phyloP scores from a whole-genome alignment of 2,113 vertebrate genomes.

The Drymodes brunneopygia region DNA sequence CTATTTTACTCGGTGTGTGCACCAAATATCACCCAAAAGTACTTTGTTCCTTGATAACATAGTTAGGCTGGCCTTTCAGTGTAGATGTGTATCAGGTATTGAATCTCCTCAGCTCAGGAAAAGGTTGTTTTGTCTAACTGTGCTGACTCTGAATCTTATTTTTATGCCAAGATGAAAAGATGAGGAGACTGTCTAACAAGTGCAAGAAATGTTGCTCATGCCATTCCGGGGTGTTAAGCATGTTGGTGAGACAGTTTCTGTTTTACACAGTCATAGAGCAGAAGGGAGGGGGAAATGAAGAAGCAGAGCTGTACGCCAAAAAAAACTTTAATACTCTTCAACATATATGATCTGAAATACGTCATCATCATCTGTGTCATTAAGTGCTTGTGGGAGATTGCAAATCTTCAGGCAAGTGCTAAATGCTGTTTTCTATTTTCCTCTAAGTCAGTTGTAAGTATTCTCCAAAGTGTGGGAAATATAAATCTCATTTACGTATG shows the following conservation, averaged over 20 bases:
- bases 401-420: neutral
- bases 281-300: neutral
- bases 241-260: neutral
- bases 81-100: neutral
- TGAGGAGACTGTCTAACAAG: neutral
- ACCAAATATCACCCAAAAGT: neutral
- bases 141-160: neutral
- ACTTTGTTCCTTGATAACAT: neutral
- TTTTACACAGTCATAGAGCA: neutral
- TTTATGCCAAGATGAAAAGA: neutral
- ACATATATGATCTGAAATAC: neutral
- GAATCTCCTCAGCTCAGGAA: neutral
- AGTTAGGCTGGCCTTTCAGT: neutral
- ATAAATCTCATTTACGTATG: neutral
- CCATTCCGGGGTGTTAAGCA: neutral
- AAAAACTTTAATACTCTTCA: neutral
- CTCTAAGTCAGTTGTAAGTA: neutral
- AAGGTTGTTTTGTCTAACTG: neutral
- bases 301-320: neutral
- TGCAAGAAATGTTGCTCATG: neutral
- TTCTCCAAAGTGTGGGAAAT: neutral
- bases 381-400: neutral
- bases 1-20: neutral
- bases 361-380: neutral
- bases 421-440: constrained; percentile 28